These are phyloP conservation scores for Macrotis lagotis DNA, from an alignment of 2,113 vertebrate genomes.

Conservation along the genomic window DNA sequence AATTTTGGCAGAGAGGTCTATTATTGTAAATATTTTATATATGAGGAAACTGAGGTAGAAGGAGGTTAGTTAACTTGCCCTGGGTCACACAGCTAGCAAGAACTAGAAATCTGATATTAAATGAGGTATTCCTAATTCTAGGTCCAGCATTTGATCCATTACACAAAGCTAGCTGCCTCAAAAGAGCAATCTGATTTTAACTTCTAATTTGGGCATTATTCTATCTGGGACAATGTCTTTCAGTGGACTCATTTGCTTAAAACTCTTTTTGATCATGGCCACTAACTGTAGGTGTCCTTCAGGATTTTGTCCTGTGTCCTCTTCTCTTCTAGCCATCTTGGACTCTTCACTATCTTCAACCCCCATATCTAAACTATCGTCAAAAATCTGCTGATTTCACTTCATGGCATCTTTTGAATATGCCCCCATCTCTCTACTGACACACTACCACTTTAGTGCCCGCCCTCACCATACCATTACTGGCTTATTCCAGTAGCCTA, in stretches of 20 bases:
- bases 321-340: neutral
- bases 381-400: neutral
- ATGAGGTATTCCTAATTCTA: neutral
- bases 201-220: neutral
- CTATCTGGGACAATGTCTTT: neutral
- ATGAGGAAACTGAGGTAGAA: neutral
- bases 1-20: neutral
- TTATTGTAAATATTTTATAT: neutral
- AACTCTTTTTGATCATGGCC: neutral
- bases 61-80: neutral
- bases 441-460: neutral
- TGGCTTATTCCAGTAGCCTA: neutral
- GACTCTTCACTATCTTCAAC: neutral
- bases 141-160: neutral
- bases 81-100: too few species aligned
- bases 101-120: neutral
- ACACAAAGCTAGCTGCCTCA: neutral
- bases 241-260: neutral
- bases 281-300: neutral
- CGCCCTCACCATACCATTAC: neutral
- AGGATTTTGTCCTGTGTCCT: neutral
- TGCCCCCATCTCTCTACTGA: neutral
- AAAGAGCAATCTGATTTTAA: neutral
- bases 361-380: neutral
- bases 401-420: neutral